Percentiles rank a stretch among this genome's conserved stretches.
These are phyloP conservation scores for Caloenas nicobarica DNA, from an alignment of 2,113 vertebrate species.

Conservation along the genomic window DNA sequence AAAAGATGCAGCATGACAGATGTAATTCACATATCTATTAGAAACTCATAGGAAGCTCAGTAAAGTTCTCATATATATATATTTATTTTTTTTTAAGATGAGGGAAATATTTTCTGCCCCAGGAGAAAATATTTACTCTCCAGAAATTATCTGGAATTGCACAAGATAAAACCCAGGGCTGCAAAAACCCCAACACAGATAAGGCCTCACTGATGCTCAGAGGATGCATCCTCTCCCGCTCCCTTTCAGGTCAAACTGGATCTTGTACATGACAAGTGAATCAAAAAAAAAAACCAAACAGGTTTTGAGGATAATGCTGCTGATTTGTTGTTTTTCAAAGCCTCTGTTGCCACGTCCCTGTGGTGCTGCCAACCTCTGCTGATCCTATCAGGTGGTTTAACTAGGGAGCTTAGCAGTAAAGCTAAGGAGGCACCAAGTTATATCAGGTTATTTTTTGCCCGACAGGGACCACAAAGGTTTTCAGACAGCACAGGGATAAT, in stretches of 20 bases:
- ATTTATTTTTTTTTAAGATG: no score
- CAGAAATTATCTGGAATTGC: background rate
- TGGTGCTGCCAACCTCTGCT: background rate
- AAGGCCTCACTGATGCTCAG: accelerated
- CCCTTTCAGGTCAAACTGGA: background rate
- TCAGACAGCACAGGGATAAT: background rate
- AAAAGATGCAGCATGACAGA: background rate
- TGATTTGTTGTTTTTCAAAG: background rate
- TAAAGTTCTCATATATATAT: background rate
- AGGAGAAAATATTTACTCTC: background rate
- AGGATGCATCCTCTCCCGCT: background rate
- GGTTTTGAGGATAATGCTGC: background rate
- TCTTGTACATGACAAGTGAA: background rate
- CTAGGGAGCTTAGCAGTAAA: background rate
- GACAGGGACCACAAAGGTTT: accelerated
- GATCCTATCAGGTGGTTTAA: conserved; percentile 58
- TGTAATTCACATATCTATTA: background rate
- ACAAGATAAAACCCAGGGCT: background rate
- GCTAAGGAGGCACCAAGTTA: background rate
- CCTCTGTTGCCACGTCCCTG: background rate
- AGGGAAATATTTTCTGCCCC: background rate
- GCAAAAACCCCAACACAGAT: background rate
- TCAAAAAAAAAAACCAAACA: background rate
- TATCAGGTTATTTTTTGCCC: background rate
- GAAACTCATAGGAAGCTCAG: background rate